A percentile compares a stretch with the other conserved stretches of the same genome.
These are phyloP conservation scores for Harpalus rufipes DNA, from an alignment of 2,888 invertebrate species.

Conservation along the genomic window DNA sequence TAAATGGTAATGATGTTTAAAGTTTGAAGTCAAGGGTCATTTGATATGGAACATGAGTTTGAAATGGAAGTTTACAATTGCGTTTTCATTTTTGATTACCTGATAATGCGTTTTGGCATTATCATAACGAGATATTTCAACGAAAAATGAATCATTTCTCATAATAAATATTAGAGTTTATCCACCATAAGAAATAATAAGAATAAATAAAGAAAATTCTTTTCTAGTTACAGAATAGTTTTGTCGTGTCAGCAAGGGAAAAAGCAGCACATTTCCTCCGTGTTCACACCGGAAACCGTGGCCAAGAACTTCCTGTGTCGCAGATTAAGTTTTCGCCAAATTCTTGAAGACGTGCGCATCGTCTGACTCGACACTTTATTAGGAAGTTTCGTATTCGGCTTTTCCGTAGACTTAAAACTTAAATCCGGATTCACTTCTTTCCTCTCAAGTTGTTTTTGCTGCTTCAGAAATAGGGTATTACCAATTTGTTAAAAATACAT, in stretches of 20 bases:
- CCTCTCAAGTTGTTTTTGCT: slow-evolving; percentile 23
- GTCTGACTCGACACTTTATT: slow-evolving; percentile 25
- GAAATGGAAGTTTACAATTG: slow-evolving; percentile 6
- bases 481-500: slow-evolving; percentile 2
- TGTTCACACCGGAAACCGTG: slow-evolving; percentile 39
- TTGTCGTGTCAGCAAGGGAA: not conserved
- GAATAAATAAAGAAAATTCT: too few species aligned
- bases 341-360: slow-evolving; percentile 17
- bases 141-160: too few species aligned
- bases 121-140: not conserved
- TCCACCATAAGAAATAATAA: too few species aligned
- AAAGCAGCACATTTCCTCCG: not conserved
- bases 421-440: slow-evolving; percentile 53
- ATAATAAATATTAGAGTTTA: too few species aligned
- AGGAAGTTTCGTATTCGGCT: slow-evolving; percentile 43
- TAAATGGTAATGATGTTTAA: slow-evolving; percentile 42
- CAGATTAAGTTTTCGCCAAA: slow-evolving; percentile 57
- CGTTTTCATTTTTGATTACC: slow-evolving; percentile 19
- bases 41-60: not conserved
- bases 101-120: not conserved
- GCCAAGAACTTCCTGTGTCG: slow-evolving; percentile 51
- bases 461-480: slow-evolving; percentile 25
- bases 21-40: slow-evolving; percentile 30
- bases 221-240: too few species aligned
- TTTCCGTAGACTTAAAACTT: slow-evolving; percentile 46